Base-by-base conservation (phyloP, 2,888 invertebrate genomes). In the Barypeithes pellucidus region DNA sequence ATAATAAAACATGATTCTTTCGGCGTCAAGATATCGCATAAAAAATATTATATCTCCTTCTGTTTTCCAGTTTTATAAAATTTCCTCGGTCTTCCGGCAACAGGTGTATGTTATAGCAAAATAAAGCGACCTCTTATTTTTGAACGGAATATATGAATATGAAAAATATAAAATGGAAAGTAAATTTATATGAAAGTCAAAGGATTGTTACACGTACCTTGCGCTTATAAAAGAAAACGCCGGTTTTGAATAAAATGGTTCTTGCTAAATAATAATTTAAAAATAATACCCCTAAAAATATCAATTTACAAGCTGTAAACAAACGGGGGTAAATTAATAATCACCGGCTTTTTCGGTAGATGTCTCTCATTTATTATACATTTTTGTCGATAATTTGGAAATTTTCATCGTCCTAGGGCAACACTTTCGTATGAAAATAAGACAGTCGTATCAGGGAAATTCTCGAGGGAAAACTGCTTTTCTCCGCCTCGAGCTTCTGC, bases 31-130 rank as follows among this genome's bases (percentile, higher is more conserved):
- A 16, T 43, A n/a, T 43, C 16, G 4, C 43, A n/a, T 16, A 43
- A 14, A 43, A 43, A 43, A 43, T 43, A 43, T 43, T 16, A 43
- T 43, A 16, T 43, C 43, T n/a, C 43, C 16, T 43, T 43, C 43
- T 16, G 16, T 43, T 43, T 43, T 43, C 14, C 14, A 43, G 43
- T 43, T 39, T 39, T n/a, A 39, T 39, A 39, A 39, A 39, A 39
- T 39, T 43, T 43, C 43, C 16, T 43, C 43, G 16, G 16, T 43
- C 16, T 43, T 12, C 43, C 2, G 43, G 43, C 14, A 43, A 43
- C 43, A 43, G n/a, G 16, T 43, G 43, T n/a, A 16, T 43, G 2
- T 43, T 43, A 43, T 43, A 43, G 43, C 14, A 8, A 43, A 43
- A 43, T 8, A 43, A 43, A 43, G 8, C 43, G 8, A 43, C 8